These are phyloP conservation scores for Mionectes olivaceus DNA, from an alignment of 2,797 vertebrate genomes.

Conservation along the genomic window DNA sequence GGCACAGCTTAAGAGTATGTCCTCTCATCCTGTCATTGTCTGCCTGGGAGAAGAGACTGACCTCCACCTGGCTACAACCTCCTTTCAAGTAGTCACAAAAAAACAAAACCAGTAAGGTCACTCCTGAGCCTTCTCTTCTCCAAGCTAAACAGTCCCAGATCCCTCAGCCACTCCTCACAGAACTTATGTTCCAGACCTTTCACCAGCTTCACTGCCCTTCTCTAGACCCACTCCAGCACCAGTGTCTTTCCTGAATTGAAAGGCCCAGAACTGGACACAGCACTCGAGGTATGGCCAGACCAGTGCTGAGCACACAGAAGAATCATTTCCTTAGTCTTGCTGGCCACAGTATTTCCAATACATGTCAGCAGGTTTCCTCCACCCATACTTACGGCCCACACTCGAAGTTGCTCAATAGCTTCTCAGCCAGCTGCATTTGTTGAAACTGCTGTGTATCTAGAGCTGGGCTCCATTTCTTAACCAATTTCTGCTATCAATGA, in stretches of 20 bases:
- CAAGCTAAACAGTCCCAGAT: not conserved
- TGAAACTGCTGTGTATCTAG: not conserved
- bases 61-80: not conserved
- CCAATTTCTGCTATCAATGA: not conserved
- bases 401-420: rapidly evolving
- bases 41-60: not conserved
- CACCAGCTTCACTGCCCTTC: not conserved
- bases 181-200: too few relatives aligned
- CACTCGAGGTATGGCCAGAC: not conserved
- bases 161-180: not conserved
- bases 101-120: too few relatives aligned
- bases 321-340: not conserved
- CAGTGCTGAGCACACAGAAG: not conserved
- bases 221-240: not conserved
- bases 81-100: not conserved
- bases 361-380: not conserved
- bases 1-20: too few relatives aligned
- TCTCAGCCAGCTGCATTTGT: not conserved
- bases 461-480: not conserved
- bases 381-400: not conserved
- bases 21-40: not conserved
- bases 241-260: not conserved
- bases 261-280: not conserved
- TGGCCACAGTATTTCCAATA: not conserved
- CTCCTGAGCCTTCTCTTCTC: too few relatives aligned